Conservation (phyloP, 2,888 invertebrate genomes). For the Campoplex capitator region DNA sequence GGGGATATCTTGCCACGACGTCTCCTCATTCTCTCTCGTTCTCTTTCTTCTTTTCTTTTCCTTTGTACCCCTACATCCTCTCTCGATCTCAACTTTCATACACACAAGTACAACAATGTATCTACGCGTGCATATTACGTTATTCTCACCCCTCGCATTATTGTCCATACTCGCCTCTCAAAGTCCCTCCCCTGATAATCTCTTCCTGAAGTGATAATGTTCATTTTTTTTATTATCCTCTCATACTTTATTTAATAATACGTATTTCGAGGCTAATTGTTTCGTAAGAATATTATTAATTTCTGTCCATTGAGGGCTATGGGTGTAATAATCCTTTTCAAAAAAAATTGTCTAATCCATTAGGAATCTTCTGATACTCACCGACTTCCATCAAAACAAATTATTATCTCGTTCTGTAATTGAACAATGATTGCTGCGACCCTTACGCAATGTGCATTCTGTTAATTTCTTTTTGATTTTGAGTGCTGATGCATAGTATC, state of each 20-base stretch:
- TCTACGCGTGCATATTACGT: background rate
- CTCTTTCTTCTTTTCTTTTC: conserved; percentile 41
- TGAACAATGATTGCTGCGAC: background rate
- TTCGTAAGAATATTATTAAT: background rate
- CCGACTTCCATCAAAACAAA: background rate
- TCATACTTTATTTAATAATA: background rate
- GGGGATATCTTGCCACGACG: conserved; percentile 77
- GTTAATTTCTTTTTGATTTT: background rate
- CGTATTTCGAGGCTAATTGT: background rate
- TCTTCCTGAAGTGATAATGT: conserved; percentile 2
- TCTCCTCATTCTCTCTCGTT: conserved; percentile 59
- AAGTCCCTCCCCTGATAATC: conserved; percentile 1
- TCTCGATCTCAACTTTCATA: conserved; percentile 41
- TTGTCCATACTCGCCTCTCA: conserved; percentile 29
- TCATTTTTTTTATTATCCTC: background rate
- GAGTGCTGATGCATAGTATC: background rate
- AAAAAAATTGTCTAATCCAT: background rate
- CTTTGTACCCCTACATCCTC: conserved; percentile 37
- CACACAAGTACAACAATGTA: conserved; percentile 18
- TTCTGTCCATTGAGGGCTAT: background rate
- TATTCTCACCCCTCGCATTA: conserved; percentile 17
- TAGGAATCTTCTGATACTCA: background rate
- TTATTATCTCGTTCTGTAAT: background rate
- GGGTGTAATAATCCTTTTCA: background rate
- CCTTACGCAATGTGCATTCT: background rate